phyloP scores from a whole-genome alignment of 1,140 invertebrate species.

The Carcinoscorpius rotundicauda region DNA sequence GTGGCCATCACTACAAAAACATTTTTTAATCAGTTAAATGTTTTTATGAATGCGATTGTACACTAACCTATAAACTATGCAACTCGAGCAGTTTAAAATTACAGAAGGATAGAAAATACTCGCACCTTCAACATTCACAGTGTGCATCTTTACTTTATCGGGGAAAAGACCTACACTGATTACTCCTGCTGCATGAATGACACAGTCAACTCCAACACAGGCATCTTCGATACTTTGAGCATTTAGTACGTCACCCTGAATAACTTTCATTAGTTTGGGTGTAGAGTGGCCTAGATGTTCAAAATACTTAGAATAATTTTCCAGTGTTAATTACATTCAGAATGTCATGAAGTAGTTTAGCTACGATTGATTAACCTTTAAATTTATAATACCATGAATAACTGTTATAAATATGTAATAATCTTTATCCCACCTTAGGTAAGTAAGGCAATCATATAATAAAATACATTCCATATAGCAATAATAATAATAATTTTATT shows the following conservation, averaged over 20 bases:
- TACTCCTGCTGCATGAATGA: slow-evolving; percentile 50
- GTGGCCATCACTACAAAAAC: too few species aligned
- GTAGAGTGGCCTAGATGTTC: slow-evolving; percentile 20
- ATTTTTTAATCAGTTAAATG: too few species aligned
- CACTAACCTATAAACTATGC: too few species aligned
- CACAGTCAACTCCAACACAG: slow-evolving; percentile 39
- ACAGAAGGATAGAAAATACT: not conserved
- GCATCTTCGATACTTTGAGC: slow-evolving; percentile 25
- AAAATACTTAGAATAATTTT: too few species aligned
- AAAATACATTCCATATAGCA: too few species aligned
- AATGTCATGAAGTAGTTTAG: too few species aligned
- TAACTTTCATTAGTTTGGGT: slow-evolving; percentile 32
- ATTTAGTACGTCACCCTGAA: slow-evolving; percentile 37
- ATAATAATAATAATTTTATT: too few species aligned
- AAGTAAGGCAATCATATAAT: not conserved
- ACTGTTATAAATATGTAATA: not conserved
- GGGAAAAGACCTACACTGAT: slow-evolving; percentile 46
- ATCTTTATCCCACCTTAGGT: not conserved
- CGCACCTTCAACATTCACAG: slow-evolving; percentile 47
- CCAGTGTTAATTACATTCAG: too few species aligned
- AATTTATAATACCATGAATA: not conserved
- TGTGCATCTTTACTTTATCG: slow-evolving; percentile 39
- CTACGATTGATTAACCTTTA: too few species aligned
- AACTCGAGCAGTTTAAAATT: too few species aligned
- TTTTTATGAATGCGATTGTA: too few species aligned